Evolutionary conservation across 2,888 invertebrate species (phyloP).

Genomic region (Orthosia gothica): DNA sequence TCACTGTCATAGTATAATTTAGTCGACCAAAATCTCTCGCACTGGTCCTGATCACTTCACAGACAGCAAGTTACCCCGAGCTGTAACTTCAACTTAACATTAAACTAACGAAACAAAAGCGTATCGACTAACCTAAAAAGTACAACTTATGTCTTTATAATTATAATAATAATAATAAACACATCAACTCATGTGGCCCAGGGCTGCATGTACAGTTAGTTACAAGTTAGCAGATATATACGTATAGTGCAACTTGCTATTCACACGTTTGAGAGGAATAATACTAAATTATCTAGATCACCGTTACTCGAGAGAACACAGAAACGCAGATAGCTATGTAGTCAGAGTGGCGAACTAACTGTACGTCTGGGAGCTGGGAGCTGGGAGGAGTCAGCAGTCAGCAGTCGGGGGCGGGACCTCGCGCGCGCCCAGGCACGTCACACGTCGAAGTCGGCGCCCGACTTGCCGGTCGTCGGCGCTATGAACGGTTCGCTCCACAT

Average conservation of each 20-base stretch:
- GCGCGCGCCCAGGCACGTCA: slow-evolving; percentile 74
- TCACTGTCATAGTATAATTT: slow-evolving; percentile 48
- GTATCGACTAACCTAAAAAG: slow-evolving; percentile 76
- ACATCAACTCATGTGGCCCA: slow-evolving; percentile 74
- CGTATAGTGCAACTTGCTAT: slow-evolving; percentile 58
- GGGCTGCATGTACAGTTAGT: slow-evolving; percentile 69
- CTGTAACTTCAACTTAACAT: slow-evolving; percentile 71
- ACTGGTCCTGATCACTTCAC: slow-evolving; percentile 70
- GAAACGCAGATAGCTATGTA: slow-evolving; percentile 45
- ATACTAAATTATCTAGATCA: slow-evolving; percentile 58
- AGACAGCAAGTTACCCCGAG: slow-evolving; percentile 76
- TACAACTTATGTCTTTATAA: slow-evolving; percentile 76
- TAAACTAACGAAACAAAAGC: slow-evolving; percentile 75
- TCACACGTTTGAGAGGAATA: slow-evolving; percentile 54
- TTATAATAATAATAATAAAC: slow-evolving; percentile 67
- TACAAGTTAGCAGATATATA: slow-evolving; percentile 60
- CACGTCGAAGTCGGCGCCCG: slow-evolving; percentile 89
- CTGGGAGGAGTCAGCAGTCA: too few species aligned
- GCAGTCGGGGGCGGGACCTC: slow-evolving; percentile 23
- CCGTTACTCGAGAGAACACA: slow-evolving; percentile 50
- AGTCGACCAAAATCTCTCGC: slow-evolving; percentile 57
- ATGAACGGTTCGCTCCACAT: slow-evolving; percentile 99
- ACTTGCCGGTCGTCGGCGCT: slow-evolving; percentile 94
- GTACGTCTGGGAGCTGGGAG: slow-evolving; percentile 31
- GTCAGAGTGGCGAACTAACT: slow-evolving; percentile 51